phyloP scores from a whole-genome alignment of 92 coral and sea anemone genomes.

The Phenganax marumi region DNA sequence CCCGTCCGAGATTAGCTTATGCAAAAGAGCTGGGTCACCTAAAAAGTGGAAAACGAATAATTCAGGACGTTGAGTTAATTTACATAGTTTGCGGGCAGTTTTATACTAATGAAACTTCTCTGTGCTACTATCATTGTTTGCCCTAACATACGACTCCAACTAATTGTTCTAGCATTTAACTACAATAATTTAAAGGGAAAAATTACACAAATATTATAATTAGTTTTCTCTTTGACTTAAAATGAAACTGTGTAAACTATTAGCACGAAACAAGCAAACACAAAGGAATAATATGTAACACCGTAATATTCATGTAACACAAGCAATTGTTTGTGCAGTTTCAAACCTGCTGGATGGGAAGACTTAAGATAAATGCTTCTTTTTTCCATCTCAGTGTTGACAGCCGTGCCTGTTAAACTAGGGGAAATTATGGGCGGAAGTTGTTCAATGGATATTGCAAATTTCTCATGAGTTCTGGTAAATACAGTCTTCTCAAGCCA shows the following conservation, averaged over 20 bases:
- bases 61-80: neutral
- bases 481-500: conserved; percentile 50
- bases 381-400: conserved; percentile 46
- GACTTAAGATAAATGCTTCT: conserved; percentile 48
- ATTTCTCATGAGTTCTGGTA: conserved; percentile 33
- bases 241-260: no score
- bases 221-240: no score
- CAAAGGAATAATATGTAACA: no score
- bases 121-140: no score
- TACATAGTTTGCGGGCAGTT: neutral
- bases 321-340: neutral
- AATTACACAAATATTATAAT: no score
- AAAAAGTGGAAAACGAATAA: neutral
- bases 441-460: conserved; percentile 27
- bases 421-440: conserved; percentile 53
- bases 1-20: conserved; percentile 46
- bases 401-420: conserved; percentile 18
- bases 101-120: no score
- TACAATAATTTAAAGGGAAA: no score
- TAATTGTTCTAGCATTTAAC: no score
- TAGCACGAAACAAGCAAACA: no score
- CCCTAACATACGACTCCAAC: no score
- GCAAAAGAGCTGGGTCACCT: conserved; percentile 58
- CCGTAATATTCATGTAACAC: no score
- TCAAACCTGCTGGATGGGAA: conserved; percentile 33